Percentiles rank a stretch among this genome's conserved stretches.
These are phyloP conservation scores for Hippocampus guttulatus DNA, from an alignment of 2,113 vertebrate species.

Conservation along the genomic window DNA sequence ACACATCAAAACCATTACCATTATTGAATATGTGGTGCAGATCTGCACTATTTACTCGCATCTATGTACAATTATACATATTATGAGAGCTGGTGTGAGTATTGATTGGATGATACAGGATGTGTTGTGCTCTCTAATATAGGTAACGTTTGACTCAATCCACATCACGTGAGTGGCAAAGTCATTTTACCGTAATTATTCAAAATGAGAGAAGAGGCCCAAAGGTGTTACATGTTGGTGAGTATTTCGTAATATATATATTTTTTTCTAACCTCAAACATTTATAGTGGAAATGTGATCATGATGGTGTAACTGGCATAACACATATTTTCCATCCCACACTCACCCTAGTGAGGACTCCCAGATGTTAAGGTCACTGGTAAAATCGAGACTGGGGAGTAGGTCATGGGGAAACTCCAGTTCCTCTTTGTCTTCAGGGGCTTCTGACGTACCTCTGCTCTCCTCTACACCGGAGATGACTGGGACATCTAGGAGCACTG, in stretches of 20 bases:
- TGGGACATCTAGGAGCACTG: slow-evolving; percentile 42
- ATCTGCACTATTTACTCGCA: neutral
- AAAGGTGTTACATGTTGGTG: neutral
- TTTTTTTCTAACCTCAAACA: neutral
- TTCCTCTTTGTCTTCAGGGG: slow-evolving; percentile 63
- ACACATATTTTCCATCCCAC: slow-evolving; percentile 1
- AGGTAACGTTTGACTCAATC: neutral
- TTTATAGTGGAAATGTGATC: neutral
- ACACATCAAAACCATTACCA: slow-evolving; percentile 20
- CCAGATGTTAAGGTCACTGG: slow-evolving; percentile 75
- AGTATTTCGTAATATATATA: too few species aligned
- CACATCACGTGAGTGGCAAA: neutral
- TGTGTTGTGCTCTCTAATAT: neutral
- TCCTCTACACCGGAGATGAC: slow-evolving; percentile 57
- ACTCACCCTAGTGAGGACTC: slow-evolving; percentile 69
- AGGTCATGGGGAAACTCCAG: slow-evolving; percentile 77
- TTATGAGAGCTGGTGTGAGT: neutral
- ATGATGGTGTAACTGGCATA: neutral
- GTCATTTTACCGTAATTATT: neutral
- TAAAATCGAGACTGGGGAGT: slow-evolving; percentile 75
- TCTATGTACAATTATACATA: neutral
- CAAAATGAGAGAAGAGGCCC: neutral
- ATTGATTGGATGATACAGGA: neutral
- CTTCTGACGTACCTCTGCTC: slow-evolving; percentile 14
- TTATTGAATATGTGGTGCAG: neutral